Evolutionary conservation across 2,888 invertebrate genomes (phyloP).

Genomic region (Zaprionus lineosus): DNA sequence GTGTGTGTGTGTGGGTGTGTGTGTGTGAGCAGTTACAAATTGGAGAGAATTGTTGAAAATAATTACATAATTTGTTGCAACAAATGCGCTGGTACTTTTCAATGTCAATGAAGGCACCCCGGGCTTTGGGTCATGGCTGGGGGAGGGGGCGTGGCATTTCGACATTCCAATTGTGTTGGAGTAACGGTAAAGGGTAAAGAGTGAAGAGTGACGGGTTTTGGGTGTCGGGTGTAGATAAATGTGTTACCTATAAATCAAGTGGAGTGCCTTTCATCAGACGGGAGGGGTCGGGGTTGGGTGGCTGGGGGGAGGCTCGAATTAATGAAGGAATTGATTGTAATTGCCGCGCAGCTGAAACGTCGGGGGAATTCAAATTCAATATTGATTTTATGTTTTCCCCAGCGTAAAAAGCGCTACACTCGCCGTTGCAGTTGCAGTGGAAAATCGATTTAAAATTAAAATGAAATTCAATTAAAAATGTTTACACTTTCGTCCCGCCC

Average conservation of each 20-base stretch:
- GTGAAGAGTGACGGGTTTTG: too few relatives aligned
- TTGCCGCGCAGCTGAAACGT: neutral
- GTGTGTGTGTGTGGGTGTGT: neutral
- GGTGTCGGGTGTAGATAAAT: slow-evolving; percentile 55
- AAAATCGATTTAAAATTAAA: too few relatives aligned
- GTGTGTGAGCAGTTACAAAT: slow-evolving; percentile 21
- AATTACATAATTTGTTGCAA: slow-evolving; percentile 54
- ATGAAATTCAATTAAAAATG: too few relatives aligned
- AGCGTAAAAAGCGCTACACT: too few relatives aligned
- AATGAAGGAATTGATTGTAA: neutral
- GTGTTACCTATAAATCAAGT: slow-evolving; percentile 55
- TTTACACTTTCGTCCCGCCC: too few relatives aligned
- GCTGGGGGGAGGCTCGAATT: neutral
- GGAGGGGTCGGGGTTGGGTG: neutral
- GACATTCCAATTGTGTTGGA: too few relatives aligned
- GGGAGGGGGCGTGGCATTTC: too few relatives aligned
- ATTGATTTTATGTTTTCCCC: slow-evolving; percentile 13
- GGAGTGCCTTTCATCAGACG: slow-evolving; percentile 2
- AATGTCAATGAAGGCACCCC: slow-evolving; percentile 37
- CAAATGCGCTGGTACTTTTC: slow-evolving; percentile 52
- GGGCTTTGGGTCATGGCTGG: too few relatives aligned
- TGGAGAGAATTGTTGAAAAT: slow-evolving; percentile 51
- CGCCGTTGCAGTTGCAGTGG: too few relatives aligned
- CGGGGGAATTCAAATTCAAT: too few relatives aligned
- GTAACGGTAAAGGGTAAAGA: too few relatives aligned